Evolutionary conservation across 2,113 vertebrate genomes (phyloP).

Genomic region (Peromyscus leucopus): DNA sequence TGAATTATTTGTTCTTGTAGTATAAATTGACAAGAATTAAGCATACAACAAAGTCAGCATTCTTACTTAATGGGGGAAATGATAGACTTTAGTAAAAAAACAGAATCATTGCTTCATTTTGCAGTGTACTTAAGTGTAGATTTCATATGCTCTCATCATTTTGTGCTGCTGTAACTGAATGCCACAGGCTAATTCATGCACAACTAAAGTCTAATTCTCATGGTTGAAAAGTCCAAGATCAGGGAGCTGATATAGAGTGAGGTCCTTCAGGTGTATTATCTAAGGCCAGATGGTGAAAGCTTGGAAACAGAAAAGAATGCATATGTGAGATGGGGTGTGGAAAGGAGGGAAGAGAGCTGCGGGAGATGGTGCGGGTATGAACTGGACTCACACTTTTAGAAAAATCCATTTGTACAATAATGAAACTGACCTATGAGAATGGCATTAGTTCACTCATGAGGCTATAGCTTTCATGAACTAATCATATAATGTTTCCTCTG

Average conservation of each 20-base stretch:
- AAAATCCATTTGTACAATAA: background rate
- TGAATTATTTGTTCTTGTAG: background rate
- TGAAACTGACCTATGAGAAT: background rate
- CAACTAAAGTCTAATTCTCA: background rate
- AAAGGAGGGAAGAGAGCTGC: background rate
- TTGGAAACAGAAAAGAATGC: background rate
- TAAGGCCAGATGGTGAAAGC: background rate
- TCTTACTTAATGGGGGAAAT: background rate
- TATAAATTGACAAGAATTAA: background rate
- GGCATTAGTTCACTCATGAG: background rate
- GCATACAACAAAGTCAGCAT: background rate
- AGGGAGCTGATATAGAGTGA: background rate
- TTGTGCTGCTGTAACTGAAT: background rate
- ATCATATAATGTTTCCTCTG: background rate
- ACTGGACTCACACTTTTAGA: background rate
- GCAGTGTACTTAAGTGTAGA: background rate
- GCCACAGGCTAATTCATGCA: background rate
- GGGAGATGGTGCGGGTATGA: background rate
- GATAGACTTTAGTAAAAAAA: background rate
- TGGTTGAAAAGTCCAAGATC: background rate
- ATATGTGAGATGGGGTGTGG: background rate
- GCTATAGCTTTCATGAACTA: background rate
- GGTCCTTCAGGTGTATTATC: background rate
- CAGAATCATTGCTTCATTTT: background rate
- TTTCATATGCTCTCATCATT: background rate